Evolutionary conservation across 2,888 invertebrate species (phyloP).

Genomic region (Melipona beecheii): DNA sequence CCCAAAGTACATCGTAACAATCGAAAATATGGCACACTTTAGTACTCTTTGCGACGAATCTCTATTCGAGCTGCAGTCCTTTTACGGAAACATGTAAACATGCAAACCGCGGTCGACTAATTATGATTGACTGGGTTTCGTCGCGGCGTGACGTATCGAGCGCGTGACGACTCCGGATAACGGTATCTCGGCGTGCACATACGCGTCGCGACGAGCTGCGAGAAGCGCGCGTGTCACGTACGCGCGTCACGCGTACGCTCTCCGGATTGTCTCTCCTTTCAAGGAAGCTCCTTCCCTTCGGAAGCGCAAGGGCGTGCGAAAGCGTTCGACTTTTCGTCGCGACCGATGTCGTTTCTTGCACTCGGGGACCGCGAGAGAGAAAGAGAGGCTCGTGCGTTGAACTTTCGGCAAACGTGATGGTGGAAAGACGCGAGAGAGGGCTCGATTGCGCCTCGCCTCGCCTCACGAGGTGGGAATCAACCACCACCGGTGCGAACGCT

Average conservation of each 20-base stretch:
- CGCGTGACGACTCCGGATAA: constrained; percentile 63
- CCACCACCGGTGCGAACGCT: neutral
- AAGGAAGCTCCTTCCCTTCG: constrained; percentile 55
- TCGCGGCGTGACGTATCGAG: constrained; percentile 54
- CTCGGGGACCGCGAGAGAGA: neutral
- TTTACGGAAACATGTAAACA: no score
- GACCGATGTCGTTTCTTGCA: neutral
- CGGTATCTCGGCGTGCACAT: constrained; percentile 71
- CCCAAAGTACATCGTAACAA: no score
- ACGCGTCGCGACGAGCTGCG: constrained; percentile 65
- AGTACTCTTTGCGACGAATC: no score
- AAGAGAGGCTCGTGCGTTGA: constrained; percentile 16
- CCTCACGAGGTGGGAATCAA: constrained; percentile 24
- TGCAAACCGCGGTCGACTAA: constrained; percentile 32
- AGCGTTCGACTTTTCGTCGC: constrained; percentile 10
- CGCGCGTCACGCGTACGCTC: constrained; percentile 30
- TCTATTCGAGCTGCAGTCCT: no score
- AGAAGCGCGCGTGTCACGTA: constrained; percentile 39
- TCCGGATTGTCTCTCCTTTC: constrained; percentile 57
- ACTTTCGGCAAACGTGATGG: neutral
- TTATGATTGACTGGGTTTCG: constrained; percentile 44
- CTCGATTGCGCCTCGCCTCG: neutral
- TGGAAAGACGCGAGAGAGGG: neutral
- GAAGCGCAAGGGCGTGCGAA: constrained; percentile 13
- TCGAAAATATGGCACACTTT: no score